These are phyloP conservation scores for Dorcus parallelipipedus DNA, from an alignment of 2,888 invertebrate genomes.

Conservation along the genomic window DNA sequence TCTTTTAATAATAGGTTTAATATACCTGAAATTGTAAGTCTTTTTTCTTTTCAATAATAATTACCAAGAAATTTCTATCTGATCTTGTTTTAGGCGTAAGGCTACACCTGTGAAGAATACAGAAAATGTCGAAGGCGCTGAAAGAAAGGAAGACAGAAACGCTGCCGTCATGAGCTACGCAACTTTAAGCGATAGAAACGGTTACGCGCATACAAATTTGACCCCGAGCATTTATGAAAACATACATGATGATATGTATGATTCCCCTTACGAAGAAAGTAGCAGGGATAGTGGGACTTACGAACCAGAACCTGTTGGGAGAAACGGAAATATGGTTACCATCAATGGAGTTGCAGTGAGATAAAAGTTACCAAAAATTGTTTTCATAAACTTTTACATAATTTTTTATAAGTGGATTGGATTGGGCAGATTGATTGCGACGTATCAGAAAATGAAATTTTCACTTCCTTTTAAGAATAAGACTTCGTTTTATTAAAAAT, in stretches of 20 bases:
- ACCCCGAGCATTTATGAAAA: conserved; percentile 59
- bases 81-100: conserved; percentile 61
- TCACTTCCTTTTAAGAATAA: too few relatives aligned
- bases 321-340: conserved; percentile 65
- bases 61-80: neutral
- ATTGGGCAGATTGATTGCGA: too few relatives aligned
- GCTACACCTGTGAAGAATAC: conserved; percentile 85
- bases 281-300: conserved; percentile 57
- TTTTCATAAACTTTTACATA: neutral
- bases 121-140: conserved; percentile 82
- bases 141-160: conserved; percentile 80
- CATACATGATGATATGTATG: conserved; percentile 68
- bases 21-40: conserved; percentile 79
- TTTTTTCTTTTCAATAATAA: conserved; percentile 4
- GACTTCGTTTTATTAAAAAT: too few relatives aligned
- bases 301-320: conserved; percentile 63
- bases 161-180: conserved; percentile 89
- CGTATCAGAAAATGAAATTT: too few relatives aligned
- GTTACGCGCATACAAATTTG: conserved; percentile 36
- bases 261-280: conserved; percentile 71
- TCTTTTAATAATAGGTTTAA: conserved; percentile 71
- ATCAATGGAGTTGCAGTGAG: conserved; percentile 87
- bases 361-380: conserved; percentile 45
- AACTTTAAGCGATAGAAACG: conserved; percentile 69
- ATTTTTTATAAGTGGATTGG: neutral